Base-by-base conservation (phyloP, 30 jellyfish, hydroid and myxozoan genomes). In the Phacellophora camtschatica region DNA sequence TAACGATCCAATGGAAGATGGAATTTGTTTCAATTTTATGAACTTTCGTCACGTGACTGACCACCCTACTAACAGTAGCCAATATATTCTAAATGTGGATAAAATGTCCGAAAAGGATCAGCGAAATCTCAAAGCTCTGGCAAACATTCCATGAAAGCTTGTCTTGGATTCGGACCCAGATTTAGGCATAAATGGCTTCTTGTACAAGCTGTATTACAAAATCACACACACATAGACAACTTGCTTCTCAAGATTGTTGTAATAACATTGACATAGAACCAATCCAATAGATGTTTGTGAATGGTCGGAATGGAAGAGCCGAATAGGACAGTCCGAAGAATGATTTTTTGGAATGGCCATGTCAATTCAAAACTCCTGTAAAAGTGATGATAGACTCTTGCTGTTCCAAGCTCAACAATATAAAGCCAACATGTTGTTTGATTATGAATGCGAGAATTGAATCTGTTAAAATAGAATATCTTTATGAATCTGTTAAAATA, bases 221-320 rank as follows among this genome's bases (percentile, higher is more conserved):
- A 70, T 43, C 69, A 7, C 49, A 34, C 27, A 43, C 71, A 32
- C 83, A 69, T 20, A 70, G 83, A 33, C 23, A 46, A 27, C 53
- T 70, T 27, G 35, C 30, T 49, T 48, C 50, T 23, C 35, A 15
- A 5, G 32, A 71, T 55, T 22, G 34, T 9, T 65, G 53, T 25
- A 51, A 36, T n/a, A 45, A 7, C 32, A 46, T 71, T 24, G 72
- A 71, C 70, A 16, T 46, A 1, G 24, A 46, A 32, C 41, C 83
- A 27, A 51, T 51, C 20, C 83, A 62, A 31, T 79, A 83, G 90
- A 23, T 79, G 18, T 79, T 79, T 65, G 90, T 57, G 50, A 79
- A 79, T 50, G 90, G 90, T 49, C 42, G 75, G 55, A 79, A 64
- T 51, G 6, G 19, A 8, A 76, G 24, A 5, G 20, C 43, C 0